Evolutionary conservation across 2,113 vertebrate genomes (phyloP).

Genomic region (Ctenodactylus gundi): DNA sequence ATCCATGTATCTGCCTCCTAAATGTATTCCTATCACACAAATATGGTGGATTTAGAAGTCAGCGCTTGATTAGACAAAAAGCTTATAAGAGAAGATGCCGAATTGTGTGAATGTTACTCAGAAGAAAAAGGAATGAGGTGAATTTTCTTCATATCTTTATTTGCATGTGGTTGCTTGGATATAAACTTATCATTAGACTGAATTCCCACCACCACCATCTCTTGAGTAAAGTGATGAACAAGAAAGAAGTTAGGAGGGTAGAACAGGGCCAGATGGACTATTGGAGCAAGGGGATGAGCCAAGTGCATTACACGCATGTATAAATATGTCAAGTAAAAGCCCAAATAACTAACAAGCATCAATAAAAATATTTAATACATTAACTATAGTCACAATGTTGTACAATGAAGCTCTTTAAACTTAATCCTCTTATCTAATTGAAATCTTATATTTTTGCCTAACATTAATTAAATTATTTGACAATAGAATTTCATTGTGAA

Average conservation of each 20-base stretch:
- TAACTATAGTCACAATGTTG: not conserved
- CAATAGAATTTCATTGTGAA: not conserved
- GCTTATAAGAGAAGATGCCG: not conserved
- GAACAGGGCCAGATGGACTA: too few species aligned
- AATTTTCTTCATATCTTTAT: conserved; percentile 17
- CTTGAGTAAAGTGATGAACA: not conserved
- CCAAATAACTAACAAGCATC: too few species aligned
- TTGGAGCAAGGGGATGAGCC: too few species aligned
- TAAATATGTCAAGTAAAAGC: too few species aligned
- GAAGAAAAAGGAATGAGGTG: conserved; percentile 43
- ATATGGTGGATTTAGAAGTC: not conserved
- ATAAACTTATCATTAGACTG: conserved; percentile 74
- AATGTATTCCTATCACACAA: not conserved
- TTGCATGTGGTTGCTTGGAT: conserved; percentile 70
- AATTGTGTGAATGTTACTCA: not conserved
- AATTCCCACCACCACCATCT: not conserved
- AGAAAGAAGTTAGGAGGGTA: too few species aligned
- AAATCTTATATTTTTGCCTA: not conserved
- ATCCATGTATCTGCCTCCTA: not conserved
- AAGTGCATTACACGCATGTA: too few species aligned
- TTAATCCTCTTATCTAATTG: not conserved
- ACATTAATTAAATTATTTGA: not conserved
- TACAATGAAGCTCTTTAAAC: not conserved
- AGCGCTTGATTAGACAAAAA: not conserved
- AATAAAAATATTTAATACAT: not conserved